phyloP scores from a whole-genome alignment of 1,140 invertebrate species.

The Panonychus citri region DNA sequence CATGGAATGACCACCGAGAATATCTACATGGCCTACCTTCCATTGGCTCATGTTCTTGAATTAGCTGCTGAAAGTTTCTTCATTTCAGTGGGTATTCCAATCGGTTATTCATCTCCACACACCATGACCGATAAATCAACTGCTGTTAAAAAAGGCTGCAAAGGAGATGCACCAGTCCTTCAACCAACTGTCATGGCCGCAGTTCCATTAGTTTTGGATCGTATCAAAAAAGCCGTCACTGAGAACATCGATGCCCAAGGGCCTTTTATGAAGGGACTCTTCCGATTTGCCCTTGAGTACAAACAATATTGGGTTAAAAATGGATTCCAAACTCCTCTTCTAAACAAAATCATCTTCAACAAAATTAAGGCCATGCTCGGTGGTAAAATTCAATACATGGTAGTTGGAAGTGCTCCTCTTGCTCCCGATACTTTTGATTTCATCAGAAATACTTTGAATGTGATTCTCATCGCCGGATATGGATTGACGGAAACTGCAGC shows the following conservation, averaged over 20 bases:
- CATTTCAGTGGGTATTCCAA: constrained; percentile 48
- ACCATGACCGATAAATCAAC: constrained; percentile 83
- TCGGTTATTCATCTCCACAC: constrained; percentile 84
- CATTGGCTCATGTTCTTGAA: constrained; percentile 91
- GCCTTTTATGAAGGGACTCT: constrained; percentile 47
- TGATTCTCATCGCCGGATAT: constrained; percentile 23
- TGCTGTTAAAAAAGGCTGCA: constrained; percentile 67
- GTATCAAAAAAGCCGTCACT: constrained; percentile 53
- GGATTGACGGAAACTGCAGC: constrained; percentile 84
- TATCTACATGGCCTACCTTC: constrained; percentile 78
- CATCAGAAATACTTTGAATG: constrained; percentile 50
- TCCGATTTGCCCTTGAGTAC: constrained; percentile 77
- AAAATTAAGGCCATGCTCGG: constrained; percentile 57
- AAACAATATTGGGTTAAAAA: constrained; percentile 38
- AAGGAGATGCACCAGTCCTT: constrained; percentile 64
- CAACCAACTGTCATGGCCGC: constrained; percentile 79
- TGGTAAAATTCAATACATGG: constrained; percentile 56
- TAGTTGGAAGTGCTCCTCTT: constrained; percentile 82
- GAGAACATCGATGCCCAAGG: constrained; percentile 56
- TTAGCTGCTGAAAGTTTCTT: constrained; percentile 39
- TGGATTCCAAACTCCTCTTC: constrained; percentile 16
- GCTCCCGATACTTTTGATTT: constrained; percentile 83
- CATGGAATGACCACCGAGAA: constrained; percentile 33
- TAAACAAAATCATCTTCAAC: constrained; percentile 35
- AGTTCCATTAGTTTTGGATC: constrained; percentile 41